These are phyloP conservation scores for Hofmannophila pseudospretella DNA, from an alignment of 2,888 invertebrate genomes.

Conservation along the genomic window DNA sequence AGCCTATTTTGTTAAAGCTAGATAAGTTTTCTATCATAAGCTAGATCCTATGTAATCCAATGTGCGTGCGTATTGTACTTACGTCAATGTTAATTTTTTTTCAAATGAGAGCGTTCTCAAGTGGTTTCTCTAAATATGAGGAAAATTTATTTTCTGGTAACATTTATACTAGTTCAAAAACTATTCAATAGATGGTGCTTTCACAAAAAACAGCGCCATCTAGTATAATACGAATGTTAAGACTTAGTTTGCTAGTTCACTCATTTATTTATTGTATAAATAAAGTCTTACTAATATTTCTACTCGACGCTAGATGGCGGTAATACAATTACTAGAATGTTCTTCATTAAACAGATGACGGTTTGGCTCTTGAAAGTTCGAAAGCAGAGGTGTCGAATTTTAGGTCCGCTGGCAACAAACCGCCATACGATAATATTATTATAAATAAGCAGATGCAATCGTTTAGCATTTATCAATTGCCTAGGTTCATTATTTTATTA, in stretches of 20 bases:
- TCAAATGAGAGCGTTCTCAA: too few species aligned
- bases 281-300: slow-evolving; percentile 17
- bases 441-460: too few species aligned
- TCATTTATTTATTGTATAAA: too few species aligned
- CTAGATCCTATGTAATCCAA: too few species aligned
- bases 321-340: slow-evolving; percentile 12
- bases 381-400: not conserved
- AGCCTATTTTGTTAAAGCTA: too few species aligned
- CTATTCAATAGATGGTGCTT: not conserved
- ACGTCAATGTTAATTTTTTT: too few species aligned
- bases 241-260: not conserved
- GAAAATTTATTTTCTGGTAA: not conserved
- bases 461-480: too few species aligned
- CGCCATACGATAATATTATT: too few species aligned
- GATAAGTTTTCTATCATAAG: too few species aligned
- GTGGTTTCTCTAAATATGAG: not conserved
- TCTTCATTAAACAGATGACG: slow-evolving; percentile 16
- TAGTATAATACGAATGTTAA: not conserved
- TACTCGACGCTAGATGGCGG: slow-evolving; percentile 34
- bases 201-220: not conserved
- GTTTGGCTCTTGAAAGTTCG: not conserved
- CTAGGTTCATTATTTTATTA: too few species aligned
- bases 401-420: too few species aligned
- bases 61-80: too few species aligned
- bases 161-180: not conserved